These are phyloP conservation scores for Aldabrachelys gigantea DNA, from an alignment of 2,113 vertebrate species.

Conservation along the genomic window DNA sequence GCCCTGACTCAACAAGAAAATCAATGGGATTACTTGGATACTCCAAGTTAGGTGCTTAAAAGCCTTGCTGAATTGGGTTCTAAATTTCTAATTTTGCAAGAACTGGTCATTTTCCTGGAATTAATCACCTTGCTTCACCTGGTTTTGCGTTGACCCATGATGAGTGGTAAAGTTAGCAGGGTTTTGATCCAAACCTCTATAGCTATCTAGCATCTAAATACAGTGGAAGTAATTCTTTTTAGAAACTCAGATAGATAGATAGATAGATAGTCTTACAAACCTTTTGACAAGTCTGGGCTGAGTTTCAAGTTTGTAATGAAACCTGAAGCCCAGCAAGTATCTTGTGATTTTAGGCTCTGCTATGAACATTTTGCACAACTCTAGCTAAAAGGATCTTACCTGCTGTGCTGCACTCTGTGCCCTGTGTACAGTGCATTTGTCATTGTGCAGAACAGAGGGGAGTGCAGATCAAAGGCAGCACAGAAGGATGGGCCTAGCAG, in stretches of 20 bases:
- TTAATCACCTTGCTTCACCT: slow-evolving; percentile 23
- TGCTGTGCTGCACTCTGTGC: slow-evolving; percentile 72
- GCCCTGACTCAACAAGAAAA: neutral
- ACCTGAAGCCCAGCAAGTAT: slow-evolving; percentile 59
- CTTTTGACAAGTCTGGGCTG: slow-evolving; percentile 60
- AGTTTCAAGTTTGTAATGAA: slow-evolving; percentile 63
- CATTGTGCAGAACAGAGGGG: slow-evolving; percentile 67
- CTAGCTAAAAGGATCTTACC: slow-evolving; percentile 64
- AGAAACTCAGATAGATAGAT: slow-evolving; percentile 57
- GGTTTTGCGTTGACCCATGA: slow-evolving; percentile 47
- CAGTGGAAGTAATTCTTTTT: slow-evolving; percentile 55
- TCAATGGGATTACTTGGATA: neutral
- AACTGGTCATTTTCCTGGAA: neutral
- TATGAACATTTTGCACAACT: slow-evolving; percentile 72
- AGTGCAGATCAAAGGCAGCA: slow-evolving; percentile 66
- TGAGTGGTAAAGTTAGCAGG: slow-evolving; percentile 40
- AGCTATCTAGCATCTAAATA: slow-evolving; percentile 40
- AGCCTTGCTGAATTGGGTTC: neutral
- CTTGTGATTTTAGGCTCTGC: slow-evolving; percentile 70
- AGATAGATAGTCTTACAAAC: slow-evolving; percentile 37
- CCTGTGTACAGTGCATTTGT: slow-evolving; percentile 66
- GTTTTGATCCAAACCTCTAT: slow-evolving; percentile 36
- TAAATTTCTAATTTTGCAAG: neutral
- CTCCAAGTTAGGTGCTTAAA: neutral
- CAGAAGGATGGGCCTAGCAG: slow-evolving; percentile 64